Evolutionary conservation across 2,888 invertebrate genomes (phyloP).

Genomic region (Holacanthella duospinosa): DNA sequence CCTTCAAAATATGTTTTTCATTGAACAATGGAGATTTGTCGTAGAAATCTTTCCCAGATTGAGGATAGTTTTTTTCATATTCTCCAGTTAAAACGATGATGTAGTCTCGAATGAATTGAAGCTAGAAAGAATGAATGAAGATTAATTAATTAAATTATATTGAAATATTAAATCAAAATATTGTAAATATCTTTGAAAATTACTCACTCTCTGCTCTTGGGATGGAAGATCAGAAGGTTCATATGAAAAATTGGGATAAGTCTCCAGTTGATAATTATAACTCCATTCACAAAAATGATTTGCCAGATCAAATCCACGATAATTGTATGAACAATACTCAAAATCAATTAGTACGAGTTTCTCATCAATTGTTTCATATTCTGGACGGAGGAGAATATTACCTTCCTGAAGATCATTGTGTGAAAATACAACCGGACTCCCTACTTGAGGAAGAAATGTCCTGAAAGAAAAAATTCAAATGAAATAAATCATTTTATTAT

Average conservation of each 20-base stretch:
- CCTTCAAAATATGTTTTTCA: constrained; percentile 55
- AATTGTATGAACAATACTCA: constrained; percentile 92
- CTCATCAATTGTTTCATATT: constrained; percentile 40
- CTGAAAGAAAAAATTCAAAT: constrained; percentile 40
- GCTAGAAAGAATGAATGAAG: constrained; percentile 39
- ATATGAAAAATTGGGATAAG: constrained; percentile 66
- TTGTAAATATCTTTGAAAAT: not conserved
- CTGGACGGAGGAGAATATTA: constrained; percentile 52
- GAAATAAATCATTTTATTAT: not conserved
- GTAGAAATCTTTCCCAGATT: constrained; percentile 41
- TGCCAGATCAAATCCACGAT: constrained; percentile 83
- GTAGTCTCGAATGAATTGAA: constrained; percentile 51
- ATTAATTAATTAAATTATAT: not conserved
- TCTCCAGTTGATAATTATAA: constrained; percentile 70
- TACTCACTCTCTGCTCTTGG: constrained; percentile 62
- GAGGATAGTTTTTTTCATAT: constrained; percentile 40
- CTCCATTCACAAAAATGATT: constrained; percentile 91
- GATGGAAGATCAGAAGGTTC: constrained; percentile 60
- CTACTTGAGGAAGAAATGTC: constrained; percentile 42
- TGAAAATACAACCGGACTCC: constrained; percentile 79
- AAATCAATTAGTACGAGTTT: constrained; percentile 72
- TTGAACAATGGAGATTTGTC: constrained; percentile 40
- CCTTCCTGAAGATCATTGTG: constrained; percentile 94
- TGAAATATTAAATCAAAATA: not conserved
- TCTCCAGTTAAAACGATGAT: constrained; percentile 44